Evolutionary conservation across 1,140 invertebrate genomes (phyloP).

Genomic region (Lasaia peninsularis): DNA sequence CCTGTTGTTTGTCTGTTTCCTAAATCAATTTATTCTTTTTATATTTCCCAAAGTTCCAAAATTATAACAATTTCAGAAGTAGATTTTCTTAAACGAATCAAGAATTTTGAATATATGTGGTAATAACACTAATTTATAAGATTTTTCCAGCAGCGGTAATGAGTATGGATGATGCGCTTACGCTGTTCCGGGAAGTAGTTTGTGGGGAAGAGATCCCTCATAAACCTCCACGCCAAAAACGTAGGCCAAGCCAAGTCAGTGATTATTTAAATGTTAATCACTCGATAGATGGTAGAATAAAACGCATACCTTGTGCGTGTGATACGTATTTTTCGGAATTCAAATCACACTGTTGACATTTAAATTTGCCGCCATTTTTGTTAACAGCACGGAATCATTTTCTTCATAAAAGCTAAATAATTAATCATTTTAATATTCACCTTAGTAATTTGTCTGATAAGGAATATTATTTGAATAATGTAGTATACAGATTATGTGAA

Average conservation of each 20-base stretch:
- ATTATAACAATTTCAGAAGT: too few relatives aligned
- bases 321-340: not conserved
- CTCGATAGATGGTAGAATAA: conserved; percentile 4
- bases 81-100: too few relatives aligned
- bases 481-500: conserved; percentile 1
- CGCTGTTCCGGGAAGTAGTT: conserved; percentile 4
- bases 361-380: conserved; percentile 17
- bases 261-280: conserved; percentile 6
- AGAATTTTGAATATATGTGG: too few relatives aligned
- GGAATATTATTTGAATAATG: not conserved
- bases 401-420: not conserved
- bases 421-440: not conserved
- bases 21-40: too few relatives aligned
- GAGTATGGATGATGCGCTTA: conserved; percentile 1
- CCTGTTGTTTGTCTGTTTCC: too few relatives aligned
- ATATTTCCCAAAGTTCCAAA: too few relatives aligned
- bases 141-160: conserved; percentile 6
- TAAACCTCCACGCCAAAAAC: conserved; percentile 10
- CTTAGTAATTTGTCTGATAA: not conserved
- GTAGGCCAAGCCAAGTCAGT: conserved; percentile 5
- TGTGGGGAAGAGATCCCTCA: conserved; percentile 6
- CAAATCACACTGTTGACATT: conserved; percentile 2
- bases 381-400: not conserved
- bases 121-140: not conserved
- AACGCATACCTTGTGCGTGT: not conserved